Evolutionary conservation across 2,113 vertebrate genomes (phyloP), one percentile per base, ranked within the genome.

Genomic region (Ibidorhyncha struthersii): DNA sequence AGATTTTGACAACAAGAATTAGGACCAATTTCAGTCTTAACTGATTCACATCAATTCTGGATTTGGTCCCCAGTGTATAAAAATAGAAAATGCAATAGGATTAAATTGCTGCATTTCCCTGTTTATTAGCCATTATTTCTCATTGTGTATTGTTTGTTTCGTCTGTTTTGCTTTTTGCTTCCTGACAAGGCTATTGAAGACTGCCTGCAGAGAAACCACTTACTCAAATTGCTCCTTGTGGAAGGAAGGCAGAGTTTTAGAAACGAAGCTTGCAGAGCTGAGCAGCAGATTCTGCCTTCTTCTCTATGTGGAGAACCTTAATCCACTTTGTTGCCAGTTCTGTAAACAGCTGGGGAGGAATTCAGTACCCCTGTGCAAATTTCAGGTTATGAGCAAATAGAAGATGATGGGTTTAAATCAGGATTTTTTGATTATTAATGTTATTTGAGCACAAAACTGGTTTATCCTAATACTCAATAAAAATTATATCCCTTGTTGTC

Each of bases 51-150:
- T 72, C 21, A 43, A 4, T 95, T 87, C 69, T 92, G 56, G 59
- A 93, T 94, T 93, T 94, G 50, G 40, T 90, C 88, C 53, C 53
- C 43, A 67, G 49, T 3, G 3, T 86, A 91, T 50, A 82, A 82
- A 94, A 95, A 66, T 40, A 94, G 84, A 82, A 90, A 95, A 90
- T 67, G 81, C 73, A 93, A 80, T 93, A 61, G 32, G n/a, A 93
- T 94, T 95, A 94, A 49, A 81, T 92, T 95, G 84, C 77, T 86
- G 65, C 45, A 55, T 52, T 95, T 86, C 76, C 71, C 29, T 82
- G 40, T 90, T 94, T 92, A 90, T 92, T 93, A 89, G 49, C 38
- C 61, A 82, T 96, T 93, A 95, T 96, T 96, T 96, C 65, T 94
- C 49, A 50, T 71, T 81, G 16, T 81, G 16, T 69, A 66, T 55